Evolutionary conservation across 2,113 vertebrate genomes (phyloP), one percentile per base, ranked within the genome.

Genomic region (Irena cyanogastra): DNA sequence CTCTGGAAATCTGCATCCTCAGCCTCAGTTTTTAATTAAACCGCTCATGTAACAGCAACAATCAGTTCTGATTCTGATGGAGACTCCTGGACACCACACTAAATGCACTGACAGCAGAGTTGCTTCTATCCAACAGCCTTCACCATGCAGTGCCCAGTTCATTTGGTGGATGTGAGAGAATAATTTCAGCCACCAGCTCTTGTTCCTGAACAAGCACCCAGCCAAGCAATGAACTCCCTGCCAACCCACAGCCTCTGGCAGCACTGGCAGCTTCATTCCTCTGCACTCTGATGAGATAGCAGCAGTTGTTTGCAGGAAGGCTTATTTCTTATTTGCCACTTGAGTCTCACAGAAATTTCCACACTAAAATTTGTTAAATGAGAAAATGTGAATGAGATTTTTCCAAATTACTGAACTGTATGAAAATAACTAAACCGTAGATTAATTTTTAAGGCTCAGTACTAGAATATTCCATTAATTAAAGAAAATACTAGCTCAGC

Each of bases 401-500:
- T 90, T 83, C 63, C 68, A 78, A 83, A 28, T 81, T 89, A 89
- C n/a, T 78, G 50, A 94, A 64, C 21, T 39, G 30, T 11, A 74
- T 24, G 30, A 89, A 90, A 95, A 90, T 16, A 79, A 94, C 64
- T 5, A 71, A 82, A 85, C 9, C 2, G 16, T 27, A 74, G 53
- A 54, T 75, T 74, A 41, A 42, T 70, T 78, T 92, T 88, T 63
- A 83, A 87, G 56, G 53, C 57, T 95, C 3, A 9, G 54, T 86
- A 63, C 60, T 74, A 61, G 30, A 54, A 78, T 70, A 74, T 47
- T 83, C 6, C 59, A 63, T 26, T 83, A 78, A 95, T 74, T 77
- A 83, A 88, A 79, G 63, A 60, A 87, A 91, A 42, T 10, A 92
- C 4, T 41, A 92, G 33, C 68, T 92, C 90, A 80, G 75, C 50